Evolutionary conservation across 2,797 vertebrate species (phyloP).

Genomic region (Otolemur crassicaudatus): DNA sequence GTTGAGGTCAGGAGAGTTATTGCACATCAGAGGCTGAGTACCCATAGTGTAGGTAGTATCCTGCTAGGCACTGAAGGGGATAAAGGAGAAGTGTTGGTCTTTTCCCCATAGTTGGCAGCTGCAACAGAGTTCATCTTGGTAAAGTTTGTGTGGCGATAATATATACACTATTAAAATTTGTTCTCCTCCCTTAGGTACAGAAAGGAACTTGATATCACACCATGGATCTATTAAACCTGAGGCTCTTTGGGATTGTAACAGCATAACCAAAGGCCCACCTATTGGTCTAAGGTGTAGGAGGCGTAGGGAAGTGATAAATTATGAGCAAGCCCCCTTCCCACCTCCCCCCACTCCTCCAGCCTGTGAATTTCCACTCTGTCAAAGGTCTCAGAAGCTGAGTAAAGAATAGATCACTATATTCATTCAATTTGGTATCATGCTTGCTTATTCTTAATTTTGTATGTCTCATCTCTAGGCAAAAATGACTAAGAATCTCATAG

Average conservation of each 20-base stretch:
- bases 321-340: not conserved
- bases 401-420: constrained; percentile 1
- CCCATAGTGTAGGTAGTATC: not conserved
- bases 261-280: constrained; percentile 15
- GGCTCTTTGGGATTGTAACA: constrained; percentile 7
- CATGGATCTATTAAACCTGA: not conserved
- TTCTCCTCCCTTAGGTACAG: not conserved
- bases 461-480: constrained; percentile 46
- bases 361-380: constrained; percentile 14
- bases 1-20: not conserved
- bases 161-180: not conserved
- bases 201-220: not conserved
- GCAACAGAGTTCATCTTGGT: constrained; percentile 16
- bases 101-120: constrained; percentile 11
- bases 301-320: constrained; percentile 48
- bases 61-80: not conserved
- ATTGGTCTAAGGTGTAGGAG: constrained; percentile 1
- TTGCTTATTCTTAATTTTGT: constrained; percentile 40
- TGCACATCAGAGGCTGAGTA: not conserved
- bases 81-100: not conserved
- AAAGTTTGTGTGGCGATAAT: constrained; percentile 11
- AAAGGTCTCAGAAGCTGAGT: constrained; percentile 34
- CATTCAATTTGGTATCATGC: not conserved
- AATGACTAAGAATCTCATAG: constrained; percentile 49
- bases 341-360: not conserved